A percentile compares a stretch with the other conserved stretches of the same genome.
These are phyloP conservation scores for Anagyrus pseudococci DNA, from an alignment of 2,888 invertebrate genomes.

Conservation along the genomic window DNA sequence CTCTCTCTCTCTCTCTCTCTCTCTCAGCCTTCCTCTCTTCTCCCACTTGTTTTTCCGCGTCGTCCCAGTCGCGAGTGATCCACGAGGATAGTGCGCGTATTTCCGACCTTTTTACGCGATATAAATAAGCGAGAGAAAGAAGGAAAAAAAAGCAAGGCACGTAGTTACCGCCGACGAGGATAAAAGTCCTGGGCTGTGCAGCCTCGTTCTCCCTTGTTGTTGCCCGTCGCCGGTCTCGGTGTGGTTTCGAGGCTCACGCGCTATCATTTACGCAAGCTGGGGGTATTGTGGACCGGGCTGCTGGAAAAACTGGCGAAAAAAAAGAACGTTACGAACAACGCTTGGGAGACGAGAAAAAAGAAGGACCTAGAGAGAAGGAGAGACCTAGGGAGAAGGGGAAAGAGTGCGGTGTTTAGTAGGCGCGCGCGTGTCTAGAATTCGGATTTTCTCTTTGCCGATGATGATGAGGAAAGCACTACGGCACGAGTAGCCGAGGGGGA, in stretches of 20 bases:
- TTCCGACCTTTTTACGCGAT: background rate
- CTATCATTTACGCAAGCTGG: slow-evolving; percentile 27
- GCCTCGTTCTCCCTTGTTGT: background rate
- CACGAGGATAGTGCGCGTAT: background rate
- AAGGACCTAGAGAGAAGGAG: background rate
- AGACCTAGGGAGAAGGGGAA: slow-evolving; percentile 11
- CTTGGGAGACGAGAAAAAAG: background rate
- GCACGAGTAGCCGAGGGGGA: background rate
- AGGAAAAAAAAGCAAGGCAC: slow-evolving; percentile 6
- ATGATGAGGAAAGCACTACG: slow-evolving; percentile 15
- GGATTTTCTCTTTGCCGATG: slow-evolving; percentile 24
- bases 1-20: background rate
- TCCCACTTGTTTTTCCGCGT: background rate
- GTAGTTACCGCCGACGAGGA: background rate
- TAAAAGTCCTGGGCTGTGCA: no score
- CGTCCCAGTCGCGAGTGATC: background rate
- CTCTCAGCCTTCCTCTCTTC: no score
- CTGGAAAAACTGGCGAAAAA: slow-evolving; percentile 8
- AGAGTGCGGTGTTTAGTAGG: slow-evolving; percentile 23
- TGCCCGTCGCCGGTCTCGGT: background rate
- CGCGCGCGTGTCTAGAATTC: slow-evolving; percentile 31
- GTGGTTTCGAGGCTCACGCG: background rate
- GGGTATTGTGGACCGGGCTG: slow-evolving; percentile 10
- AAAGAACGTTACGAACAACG: no score
- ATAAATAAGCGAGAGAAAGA: slow-evolving; percentile 12